Evolutionary conservation across 2,797 vertebrate species (phyloP).

Genomic region (Heliangelus exortis): DNA sequence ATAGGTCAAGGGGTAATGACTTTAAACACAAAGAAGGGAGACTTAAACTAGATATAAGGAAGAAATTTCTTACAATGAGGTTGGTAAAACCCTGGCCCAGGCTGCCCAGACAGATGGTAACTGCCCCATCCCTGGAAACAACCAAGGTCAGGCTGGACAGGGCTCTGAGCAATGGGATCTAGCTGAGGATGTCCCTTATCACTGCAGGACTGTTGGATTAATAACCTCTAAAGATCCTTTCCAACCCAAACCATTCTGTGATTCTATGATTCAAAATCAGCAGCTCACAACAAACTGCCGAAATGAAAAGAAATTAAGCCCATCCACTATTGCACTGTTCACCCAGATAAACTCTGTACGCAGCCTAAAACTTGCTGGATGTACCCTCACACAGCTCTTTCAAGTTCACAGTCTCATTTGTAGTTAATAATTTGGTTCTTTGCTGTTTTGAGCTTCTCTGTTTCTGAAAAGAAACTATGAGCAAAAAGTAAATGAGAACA

Average conservation of each 20-base stretch:
- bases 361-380: neutral
- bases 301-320: neutral
- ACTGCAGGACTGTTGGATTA: neutral
- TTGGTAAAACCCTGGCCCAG: neutral
- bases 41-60: neutral
- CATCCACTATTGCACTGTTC: neutral
- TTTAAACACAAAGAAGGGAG: neutral
- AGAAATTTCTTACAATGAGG: neutral
- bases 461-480: neutral
- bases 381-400: neutral
- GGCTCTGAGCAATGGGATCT: neutral
- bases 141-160: neutral
- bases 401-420: neutral
- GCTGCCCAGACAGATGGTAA: neutral
- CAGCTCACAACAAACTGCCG: neutral
- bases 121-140: neutral
- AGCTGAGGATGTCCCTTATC: neutral
- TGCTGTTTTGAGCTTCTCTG: neutral
- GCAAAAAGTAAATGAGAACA: neutral
- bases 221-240: neutral
- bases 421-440: neutral
- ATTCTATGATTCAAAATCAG: neutral
- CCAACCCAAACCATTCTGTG: neutral
- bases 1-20: neutral
- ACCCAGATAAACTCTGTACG: fast-evolving